Base-by-base conservation (phyloP, 2,888 invertebrate species). In the Ichneumoninae sp. region DNA sequence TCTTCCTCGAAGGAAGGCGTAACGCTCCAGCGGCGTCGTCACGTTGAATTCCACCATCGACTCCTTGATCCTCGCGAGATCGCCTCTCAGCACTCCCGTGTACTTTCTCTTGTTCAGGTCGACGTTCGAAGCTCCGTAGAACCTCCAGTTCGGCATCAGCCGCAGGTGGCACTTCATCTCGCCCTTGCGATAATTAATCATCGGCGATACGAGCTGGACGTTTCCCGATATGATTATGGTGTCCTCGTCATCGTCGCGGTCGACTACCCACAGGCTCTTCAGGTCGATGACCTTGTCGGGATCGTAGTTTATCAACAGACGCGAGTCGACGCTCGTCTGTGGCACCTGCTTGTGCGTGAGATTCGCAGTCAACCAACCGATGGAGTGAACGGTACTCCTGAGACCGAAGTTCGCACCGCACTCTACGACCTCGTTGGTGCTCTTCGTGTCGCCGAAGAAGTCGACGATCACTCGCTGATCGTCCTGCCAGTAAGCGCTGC, bases 41-140 rank as follows among this genome's bases (percentile, higher is more conserved):
- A 97, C 95, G 91, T 97, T 97, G 22, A 97, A 95, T 0, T 87
- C 83, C 0, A 87, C 91, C 96, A 96, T 96, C 85, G 96, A 97
- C 93, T 97, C 96, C 0, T 96, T 96, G 30, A 97, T 94, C 66
- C 95, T 95, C 70, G 95, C 95, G 87, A 97, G 95, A 93, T 96
- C 96, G 6, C 97, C 96, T 13, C 82, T 70, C 8, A 93, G 57
- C 40, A 89, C 94, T 3, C 96, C 95, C 1, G 96, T 96, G 83
- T 96, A 95, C 52, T 96, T 95, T 88, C 96, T 96, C 52, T 96
- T 95, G 89, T 97, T 97, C 30, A 97, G 93, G 86, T 96, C 96
- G 52, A 97, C 92, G 83, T 96, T 96, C 0, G 97, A 96, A 2
- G 96, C 95, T 1, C 97, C 97, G 81, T 95, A 94, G 60, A 97